Evolutionary conservation across 53 echinoderm and acorn worm genomes (phyloP), one percentile per base, ranked within the genome.

Genomic region (Patiria pectinifera): DNA sequence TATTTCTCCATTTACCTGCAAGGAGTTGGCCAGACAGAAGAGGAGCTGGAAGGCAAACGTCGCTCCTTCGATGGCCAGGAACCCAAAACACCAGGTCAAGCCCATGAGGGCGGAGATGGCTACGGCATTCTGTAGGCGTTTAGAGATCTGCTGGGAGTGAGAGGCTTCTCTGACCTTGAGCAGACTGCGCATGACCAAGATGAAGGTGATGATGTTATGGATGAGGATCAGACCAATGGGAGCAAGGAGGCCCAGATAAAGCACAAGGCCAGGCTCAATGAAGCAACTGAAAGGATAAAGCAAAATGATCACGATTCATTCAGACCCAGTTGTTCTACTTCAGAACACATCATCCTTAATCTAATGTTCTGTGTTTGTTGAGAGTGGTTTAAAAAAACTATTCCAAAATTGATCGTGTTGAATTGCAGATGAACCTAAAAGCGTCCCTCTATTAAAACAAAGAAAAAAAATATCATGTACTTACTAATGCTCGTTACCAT

Each of bases 171-270:
- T 35, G 35, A 87, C 94, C 92, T 75, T 87, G 53, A 87, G 76
- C 24, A 87, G 87, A 75, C 87, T 87, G 48, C 87, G 87, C 87
- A 87, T 87, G 87, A 87, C 87, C 75, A 87, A 26, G 87, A 93
- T 13, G 72, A 94, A 96, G 72, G 84, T 93, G 62, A 96, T 71
- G 91, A 93, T 69, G 84, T 96, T 96, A 81, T 91, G 91, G 45
- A 91, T 14, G 45, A 96, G 76, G 87, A 87, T 75, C 74, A 75
- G 46, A 75, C 72, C 87, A 24, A 59, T 45, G 76, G 87, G 72
- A 9, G 48, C 12, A 48, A 86, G 21, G 86, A 48, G 49, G 26
- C 91, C 94, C 15, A 91, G 22, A 85, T 82, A 94, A 87, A 96
- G 79, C 22, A 88, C 85, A 79, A 85, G 93, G 22, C 90, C 87